Evolutionary conservation across 2,888 invertebrate genomes (phyloP).

Genomic region (Ernsta delagoae): DNA sequence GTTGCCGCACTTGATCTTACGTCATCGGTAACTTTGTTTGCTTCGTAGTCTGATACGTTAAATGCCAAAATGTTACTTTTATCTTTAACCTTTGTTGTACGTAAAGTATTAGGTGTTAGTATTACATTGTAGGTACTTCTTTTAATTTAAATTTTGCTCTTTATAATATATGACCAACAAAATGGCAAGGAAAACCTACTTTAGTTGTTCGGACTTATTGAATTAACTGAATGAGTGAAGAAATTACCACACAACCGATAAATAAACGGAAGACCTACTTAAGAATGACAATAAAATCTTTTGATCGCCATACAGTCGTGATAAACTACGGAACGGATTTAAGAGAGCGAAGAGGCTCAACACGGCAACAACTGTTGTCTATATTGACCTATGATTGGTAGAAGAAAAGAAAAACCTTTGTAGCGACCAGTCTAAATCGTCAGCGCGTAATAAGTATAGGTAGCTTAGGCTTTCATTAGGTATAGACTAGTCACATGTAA

Average conservation of each 20-base stretch:
- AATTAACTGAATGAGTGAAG: not conserved
- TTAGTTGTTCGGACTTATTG: not conserved
- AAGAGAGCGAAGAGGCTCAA: no score
- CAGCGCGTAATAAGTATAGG: no score
- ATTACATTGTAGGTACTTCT: no score
- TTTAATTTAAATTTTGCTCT: not conserved
- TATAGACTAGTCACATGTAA: no score
- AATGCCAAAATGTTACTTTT: conserved; percentile 7
- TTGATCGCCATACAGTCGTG: not conserved
- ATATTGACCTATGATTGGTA: no score
- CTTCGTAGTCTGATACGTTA: conserved; percentile 19
- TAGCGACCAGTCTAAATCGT: no score
- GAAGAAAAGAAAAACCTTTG: no score
- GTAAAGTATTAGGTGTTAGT: no score
- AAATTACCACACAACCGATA: not conserved
- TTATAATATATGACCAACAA: no score
- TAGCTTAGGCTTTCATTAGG: no score
- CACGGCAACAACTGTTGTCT: no score
- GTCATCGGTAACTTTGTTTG: conserved; percentile 40
- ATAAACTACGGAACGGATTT: not conserved
- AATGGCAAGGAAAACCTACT: no score
- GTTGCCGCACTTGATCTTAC: conserved; percentile 41
- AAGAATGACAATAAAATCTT: not conserved
- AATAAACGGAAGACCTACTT: not conserved
- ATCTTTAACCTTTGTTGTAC: not conserved